phyloP scores from a whole-genome alignment of 2,797 vertebrate species.

The Tolypeutes matacus region DNA sequence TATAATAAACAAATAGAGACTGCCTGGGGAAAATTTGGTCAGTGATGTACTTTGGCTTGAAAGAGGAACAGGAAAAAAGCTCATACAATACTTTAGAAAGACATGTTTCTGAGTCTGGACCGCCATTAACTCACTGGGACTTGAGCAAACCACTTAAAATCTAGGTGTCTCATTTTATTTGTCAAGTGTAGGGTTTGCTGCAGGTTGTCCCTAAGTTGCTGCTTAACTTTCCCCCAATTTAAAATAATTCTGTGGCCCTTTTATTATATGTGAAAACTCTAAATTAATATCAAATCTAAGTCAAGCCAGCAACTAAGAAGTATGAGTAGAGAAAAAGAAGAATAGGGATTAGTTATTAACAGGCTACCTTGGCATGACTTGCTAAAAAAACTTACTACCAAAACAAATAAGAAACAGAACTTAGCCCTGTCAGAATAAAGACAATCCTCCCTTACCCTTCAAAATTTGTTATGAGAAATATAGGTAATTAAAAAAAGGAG shows the following conservation, averaged over 20 bases:
- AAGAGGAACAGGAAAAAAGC: not conserved
- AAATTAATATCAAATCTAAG: not conserved
- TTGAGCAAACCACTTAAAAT: not conserved
- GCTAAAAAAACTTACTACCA: conserved; percentile 3
- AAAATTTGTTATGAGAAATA: not conserved
- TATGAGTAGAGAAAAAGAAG: not conserved
- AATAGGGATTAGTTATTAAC: conserved; percentile 18
- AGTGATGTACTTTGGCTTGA: not conserved
- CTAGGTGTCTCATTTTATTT: not conserved
- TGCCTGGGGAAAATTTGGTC: not conserved
- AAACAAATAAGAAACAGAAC: not conserved
- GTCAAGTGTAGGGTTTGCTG: not conserved
- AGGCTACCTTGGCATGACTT: conserved; percentile 24
- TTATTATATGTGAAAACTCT: not conserved
- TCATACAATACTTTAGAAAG: conserved; percentile 21
- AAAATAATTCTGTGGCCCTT: conserved; percentile 34
- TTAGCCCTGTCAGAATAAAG: not conserved
- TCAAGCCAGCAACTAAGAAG: not conserved
- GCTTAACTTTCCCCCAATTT: not conserved
- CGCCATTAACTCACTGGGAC: not conserved
- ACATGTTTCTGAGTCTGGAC: not conserved
- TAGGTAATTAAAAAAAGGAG: not conserved
- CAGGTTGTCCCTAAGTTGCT: not conserved
- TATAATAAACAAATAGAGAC: not conserved
- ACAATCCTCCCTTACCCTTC: not conserved